phyloP scores from a whole-genome alignment of 53 echinoderm and acorn worm species.

The Henricia sp. region DNA sequence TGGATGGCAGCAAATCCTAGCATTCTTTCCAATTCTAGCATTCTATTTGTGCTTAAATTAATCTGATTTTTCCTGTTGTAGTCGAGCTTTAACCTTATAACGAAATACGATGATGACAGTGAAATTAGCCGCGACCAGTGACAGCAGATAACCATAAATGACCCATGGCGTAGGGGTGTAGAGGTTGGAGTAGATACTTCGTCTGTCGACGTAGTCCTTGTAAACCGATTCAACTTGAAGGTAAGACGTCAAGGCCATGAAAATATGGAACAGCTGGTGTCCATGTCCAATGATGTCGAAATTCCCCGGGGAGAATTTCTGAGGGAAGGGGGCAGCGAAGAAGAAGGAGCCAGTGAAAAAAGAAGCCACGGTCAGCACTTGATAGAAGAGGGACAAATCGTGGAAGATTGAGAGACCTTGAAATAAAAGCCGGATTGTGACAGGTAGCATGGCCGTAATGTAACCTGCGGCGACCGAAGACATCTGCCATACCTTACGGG shows the following conservation, averaged over 20 bases:
- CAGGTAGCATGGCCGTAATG: constrained; percentile 75
- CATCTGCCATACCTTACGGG: constrained; percentile 92
- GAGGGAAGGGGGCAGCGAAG: constrained; percentile 88
- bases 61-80: constrained; percentile 25
- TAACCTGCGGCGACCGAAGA: constrained; percentile 74
- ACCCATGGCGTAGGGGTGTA: constrained; percentile 49
- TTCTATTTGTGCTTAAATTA: too few relatives aligned
- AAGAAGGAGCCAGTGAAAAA: constrained; percentile 81
- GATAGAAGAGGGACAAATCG: constrained; percentile 72
- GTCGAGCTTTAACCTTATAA: constrained; percentile 30
- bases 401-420: constrained; percentile 46
- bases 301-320: constrained; percentile 80
- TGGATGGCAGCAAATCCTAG: too few relatives aligned
- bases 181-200: constrained; percentile 66
- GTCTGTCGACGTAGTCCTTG: constrained; percentile 66
- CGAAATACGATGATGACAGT: constrained; percentile 18
- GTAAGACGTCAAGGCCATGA: constrained; percentile 81
- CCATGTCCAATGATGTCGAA: constrained; percentile 91
- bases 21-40: too few relatives aligned
- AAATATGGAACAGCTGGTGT: constrained; percentile 92
- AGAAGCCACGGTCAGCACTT: constrained; percentile 67
- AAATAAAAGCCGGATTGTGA: constrained; percentile 70
- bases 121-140: constrained; percentile 53
- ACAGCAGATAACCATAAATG: constrained; percentile 61
- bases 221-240: constrained; percentile 79